Base-by-base conservation (phyloP, 2,888 invertebrate species). In the Eupithecia centaureata region DNA sequence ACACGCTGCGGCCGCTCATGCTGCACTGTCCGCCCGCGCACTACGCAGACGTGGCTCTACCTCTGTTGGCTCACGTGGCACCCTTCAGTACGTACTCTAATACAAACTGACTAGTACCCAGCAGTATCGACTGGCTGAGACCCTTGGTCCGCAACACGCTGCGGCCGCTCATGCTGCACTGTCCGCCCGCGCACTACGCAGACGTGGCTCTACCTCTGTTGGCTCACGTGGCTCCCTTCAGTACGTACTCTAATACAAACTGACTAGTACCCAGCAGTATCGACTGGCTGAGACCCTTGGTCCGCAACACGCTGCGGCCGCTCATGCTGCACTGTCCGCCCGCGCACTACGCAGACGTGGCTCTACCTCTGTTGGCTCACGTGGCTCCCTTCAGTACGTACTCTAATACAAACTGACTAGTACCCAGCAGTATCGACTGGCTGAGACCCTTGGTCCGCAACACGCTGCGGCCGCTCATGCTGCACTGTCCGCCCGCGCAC, bases 321-420 rank as follows among this genome's bases (percentile, higher is more conserved):
- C 97, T 97, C 80, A 95, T 98, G 76, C 95, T 95, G 83, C 96
- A 96, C 76, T 98, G 98, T 84, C 98, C 98, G 63, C 95, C 96
- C 51, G 95, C 96, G 67, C 97, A 96, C 87, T 96, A 97, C 82
- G 95, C 94, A 65, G 91, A 94, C 72, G 97, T 97, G 38, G 92
- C 98, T 52, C 88, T 98, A 82, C 98, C 98, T 58, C 94, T 98
- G 59, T 93, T 98, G 71, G 95, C 95, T 4, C 96, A 96, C 79
- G 92, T 97, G 47, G 95, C 97, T 61, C 97, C 97, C 0, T 95
- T 96, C 87, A 96, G 96, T 96, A 85, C 95, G 96, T 95, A 71
- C 18, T 22, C 1, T 22, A 47, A 35, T 35, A 35, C 1, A 38
- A 47, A 47, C 22, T 27, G 13, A 15, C 13, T 15, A 27, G 52